Evolutionary conservation across 2,113 vertebrate species (phyloP), one percentile per base, ranked within the genome.

Genomic region (Cebidichthys violaceus): DNA sequence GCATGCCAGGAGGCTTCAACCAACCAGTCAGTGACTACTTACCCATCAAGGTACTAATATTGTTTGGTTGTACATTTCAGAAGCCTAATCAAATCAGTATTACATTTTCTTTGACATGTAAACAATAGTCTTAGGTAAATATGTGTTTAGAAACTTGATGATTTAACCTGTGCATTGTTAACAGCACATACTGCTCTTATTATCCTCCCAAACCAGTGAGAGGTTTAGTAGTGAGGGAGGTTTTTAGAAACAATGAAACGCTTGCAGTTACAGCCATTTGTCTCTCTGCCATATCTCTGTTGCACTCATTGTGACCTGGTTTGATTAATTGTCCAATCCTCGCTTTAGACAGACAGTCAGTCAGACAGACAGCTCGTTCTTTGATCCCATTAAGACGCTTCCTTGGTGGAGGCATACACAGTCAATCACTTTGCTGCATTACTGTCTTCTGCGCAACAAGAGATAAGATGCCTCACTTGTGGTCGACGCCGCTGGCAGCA

Each of bases 1-100:
- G 98, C 87, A 94, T 99, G 77, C 97, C 98, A 31, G 97, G 98
- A 35, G 97, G 98, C 88, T 99, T 99, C 93, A 94, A 96, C 90
- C 96, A 95, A 83, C 96, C 95, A 84, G 94, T 96, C 79, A 94
- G 95, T 79, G 96, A 97, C 92, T 99, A 99, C 93, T 96, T 99
- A 83, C 97, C 98, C 90, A 98, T 99, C 89, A 99, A 98, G 97
- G 98, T 96, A 95, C 27, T 39, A 35, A 37, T 68, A 57, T 17
- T 43, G 10, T 47, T 43, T 66, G 1, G 8, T 54, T 29, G 20
- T 17, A 31, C n/a, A 39, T 70, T 9, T 79, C 17, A 65, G 14
- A 43, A 68, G 13, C 9, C 37, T 64, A 17, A 47, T 43, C 5
- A 20, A 29, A 68, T 31, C 41, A 22, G 47, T 22, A 15, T 15